These are phyloP conservation scores for Irena cyanogastra DNA, from an alignment of 2,113 vertebrate species.

Conservation along the genomic window DNA sequence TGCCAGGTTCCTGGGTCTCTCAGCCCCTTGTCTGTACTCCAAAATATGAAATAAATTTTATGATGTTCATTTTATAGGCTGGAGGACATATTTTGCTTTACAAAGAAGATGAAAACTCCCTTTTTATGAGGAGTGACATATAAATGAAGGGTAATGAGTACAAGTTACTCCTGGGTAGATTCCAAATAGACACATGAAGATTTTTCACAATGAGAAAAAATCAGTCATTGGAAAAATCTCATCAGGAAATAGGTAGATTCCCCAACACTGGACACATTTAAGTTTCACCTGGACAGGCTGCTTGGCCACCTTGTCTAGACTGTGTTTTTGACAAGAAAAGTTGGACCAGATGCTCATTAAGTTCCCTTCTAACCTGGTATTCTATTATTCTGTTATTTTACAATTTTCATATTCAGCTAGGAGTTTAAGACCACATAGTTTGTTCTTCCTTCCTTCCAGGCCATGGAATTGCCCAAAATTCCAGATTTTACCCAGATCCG, in stretches of 20 bases:
- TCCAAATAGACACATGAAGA: not conserved
- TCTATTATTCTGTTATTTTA: not conserved
- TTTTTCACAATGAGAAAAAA: not conserved
- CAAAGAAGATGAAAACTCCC: not conserved
- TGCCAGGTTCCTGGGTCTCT: not conserved
- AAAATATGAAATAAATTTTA: not conserved
- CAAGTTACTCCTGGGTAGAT: not conserved
- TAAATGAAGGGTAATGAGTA: not conserved
- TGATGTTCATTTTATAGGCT: not conserved
- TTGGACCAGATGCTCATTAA: not conserved
- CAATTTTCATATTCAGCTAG: not conserved
- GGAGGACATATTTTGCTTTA: not conserved
- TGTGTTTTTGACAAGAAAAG: not conserved
- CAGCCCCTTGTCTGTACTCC: not conserved
- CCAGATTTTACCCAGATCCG: not conserved
- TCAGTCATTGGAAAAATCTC: not conserved
- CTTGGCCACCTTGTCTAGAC: not conserved
- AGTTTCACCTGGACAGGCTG: not conserved
- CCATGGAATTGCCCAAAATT: not conserved
- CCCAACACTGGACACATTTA: not conserved
- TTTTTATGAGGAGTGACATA: not conserved
- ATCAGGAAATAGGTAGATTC: not conserved
- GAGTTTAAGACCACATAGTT: not conserved
- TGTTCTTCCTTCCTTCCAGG: not conserved
- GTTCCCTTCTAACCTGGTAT: not conserved